These are phyloP conservation scores for Cryptomyrus ogoouensis DNA, from an alignment of 2,113 vertebrate genomes.

Conservation along the genomic window DNA sequence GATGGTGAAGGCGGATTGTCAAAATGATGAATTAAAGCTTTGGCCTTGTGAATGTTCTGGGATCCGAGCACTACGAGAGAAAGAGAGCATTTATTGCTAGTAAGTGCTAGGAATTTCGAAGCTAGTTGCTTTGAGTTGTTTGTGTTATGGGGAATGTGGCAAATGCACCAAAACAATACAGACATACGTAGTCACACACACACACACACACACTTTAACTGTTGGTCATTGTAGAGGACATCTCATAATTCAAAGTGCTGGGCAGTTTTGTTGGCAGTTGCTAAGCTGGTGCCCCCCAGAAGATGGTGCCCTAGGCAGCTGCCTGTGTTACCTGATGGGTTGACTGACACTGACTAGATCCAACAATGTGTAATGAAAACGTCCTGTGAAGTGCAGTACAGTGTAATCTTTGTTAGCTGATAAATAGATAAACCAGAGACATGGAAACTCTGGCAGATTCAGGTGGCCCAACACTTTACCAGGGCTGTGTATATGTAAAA, in stretches of 20 bases:
- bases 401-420: not conserved
- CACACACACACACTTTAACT: not conserved
- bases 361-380: not conserved
- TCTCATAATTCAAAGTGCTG: not conserved
- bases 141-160: not conserved
- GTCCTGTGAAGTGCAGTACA: not conserved
- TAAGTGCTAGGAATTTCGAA: not conserved
- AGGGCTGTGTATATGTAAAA: not conserved
- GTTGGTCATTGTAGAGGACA: not conserved
- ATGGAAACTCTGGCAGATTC: not conserved
- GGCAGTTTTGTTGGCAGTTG: not conserved
- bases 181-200: not conserved
- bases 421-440: not conserved
- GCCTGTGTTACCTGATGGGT: not conserved
- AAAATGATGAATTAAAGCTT: not conserved
- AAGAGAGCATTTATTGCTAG: not conserved
- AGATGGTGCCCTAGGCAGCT: not conserved
- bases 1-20: not conserved
- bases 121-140: not conserved
- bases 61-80: not conserved
- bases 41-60: not conserved
- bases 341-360: not conserved
- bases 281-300: not conserved
- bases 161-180: not conserved
- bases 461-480: not conserved